A percentile compares a stretch with the other conserved stretches of the same genome.
These are phyloP conservation scores for Drosophila orosa DNA, from an alignment of 1,140 invertebrate genomes.

Conservation along the genomic window DNA sequence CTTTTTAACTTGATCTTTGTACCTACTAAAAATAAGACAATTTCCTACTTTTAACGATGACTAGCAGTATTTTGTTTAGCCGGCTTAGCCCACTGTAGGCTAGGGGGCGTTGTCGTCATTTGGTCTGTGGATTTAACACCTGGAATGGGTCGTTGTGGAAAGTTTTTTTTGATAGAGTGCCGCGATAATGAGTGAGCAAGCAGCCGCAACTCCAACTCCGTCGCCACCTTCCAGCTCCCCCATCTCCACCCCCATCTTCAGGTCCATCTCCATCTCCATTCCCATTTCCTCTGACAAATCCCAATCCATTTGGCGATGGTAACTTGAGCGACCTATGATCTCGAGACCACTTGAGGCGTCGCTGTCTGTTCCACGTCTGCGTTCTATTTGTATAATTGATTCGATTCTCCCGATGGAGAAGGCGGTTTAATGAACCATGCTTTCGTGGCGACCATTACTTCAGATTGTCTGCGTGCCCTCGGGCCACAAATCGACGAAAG, in stretches of 20 bases:
- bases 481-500: conserved; percentile 64
- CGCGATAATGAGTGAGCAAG: conserved; percentile 71
- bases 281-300: not conserved
- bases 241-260: not conserved
- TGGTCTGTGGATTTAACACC: conserved; percentile 34
- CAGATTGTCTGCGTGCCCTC: conserved; percentile 38
- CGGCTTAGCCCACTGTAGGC: conserved; percentile 2
- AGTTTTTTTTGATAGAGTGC: conserved; percentile 70
- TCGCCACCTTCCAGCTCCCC: not conserved
- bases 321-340: conserved; percentile 59
- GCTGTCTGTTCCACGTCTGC: conserved; percentile 53
- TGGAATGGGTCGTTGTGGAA: conserved; percentile 56
- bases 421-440: conserved; percentile 66
- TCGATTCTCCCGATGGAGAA: conserved; percentile 51
- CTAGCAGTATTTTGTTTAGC: not conserved
- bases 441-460: conserved; percentile 47
- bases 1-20: not conserved
- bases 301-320: conserved; percentile 29
- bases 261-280: not conserved
- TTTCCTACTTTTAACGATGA: conserved; percentile 10
- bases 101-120: conserved; percentile 12
- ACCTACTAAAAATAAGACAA: not conserved
- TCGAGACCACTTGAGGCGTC: conserved; percentile 50
- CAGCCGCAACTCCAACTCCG: conserved; percentile 26
- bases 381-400: conserved; percentile 68